Evolutionary conservation across 2,888 invertebrate genomes (phyloP).

Genomic region (Gibbula magus): DNA sequence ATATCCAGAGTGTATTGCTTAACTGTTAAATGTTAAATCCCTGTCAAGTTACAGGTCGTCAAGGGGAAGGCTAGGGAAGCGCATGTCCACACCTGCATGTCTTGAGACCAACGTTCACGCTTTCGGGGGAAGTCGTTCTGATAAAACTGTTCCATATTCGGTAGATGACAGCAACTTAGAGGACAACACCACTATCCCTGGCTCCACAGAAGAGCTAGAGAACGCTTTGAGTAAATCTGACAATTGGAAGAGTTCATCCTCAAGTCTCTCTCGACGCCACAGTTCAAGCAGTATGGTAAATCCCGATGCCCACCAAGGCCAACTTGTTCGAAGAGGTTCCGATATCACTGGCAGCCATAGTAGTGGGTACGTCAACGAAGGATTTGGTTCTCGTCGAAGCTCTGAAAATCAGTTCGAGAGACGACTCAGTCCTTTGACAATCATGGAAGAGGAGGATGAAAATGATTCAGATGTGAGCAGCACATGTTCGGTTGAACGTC

Average conservation of each 20-base stretch:
- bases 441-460: not conserved
- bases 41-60: not conserved
- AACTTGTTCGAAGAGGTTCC: not conserved
- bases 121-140: too few species aligned
- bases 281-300: not conserved
- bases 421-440: not conserved
- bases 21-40: too few species aligned
- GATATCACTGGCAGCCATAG: not conserved
- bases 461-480: not conserved
- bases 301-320: not conserved
- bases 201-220: not conserved
- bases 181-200: not conserved
- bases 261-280: not conserved
- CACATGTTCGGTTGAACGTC: not conserved
- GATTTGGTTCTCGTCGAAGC: not conserved
- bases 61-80: conserved; percentile 3
- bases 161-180: not conserved
- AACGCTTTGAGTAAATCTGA: not conserved
- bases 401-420: not conserved
- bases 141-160: too few species aligned
- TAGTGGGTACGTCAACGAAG: not conserved
- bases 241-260: not conserved
- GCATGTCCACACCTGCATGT: conserved; percentile 26
- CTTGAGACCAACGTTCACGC: not conserved
- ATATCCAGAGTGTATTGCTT: too few species aligned